Percentiles rank a stretch among this genome's conserved stretches.
phyloP scores from a whole-genome alignment of 2,797 vertebrate genomes.

The Galago senegalensis region DNA sequence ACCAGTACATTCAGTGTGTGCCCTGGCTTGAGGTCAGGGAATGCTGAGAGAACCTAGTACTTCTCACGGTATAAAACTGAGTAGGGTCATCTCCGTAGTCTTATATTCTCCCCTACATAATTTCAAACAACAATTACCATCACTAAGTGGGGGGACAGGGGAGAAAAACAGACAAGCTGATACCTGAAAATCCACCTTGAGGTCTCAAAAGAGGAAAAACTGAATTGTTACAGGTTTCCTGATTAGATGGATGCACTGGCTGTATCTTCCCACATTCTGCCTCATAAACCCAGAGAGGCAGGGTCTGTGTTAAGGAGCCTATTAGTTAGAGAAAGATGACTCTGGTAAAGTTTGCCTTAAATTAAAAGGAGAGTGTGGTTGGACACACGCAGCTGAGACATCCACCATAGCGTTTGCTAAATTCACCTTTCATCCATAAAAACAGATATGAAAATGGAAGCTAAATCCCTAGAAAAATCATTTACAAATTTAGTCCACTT shows the following conservation, averaged over 20 bases:
- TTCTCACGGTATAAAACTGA: not conserved
- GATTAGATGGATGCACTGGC: not conserved
- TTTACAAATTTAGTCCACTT: conserved; percentile 51
- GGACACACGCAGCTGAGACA: not conserved
- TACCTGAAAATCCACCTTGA: conserved; percentile 23
- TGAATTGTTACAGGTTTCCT: conserved; percentile 21
- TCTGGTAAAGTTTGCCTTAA: not conserved
- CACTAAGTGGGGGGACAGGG: not conserved
- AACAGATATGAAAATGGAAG: conserved; percentile 60
- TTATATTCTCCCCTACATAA: not conserved
- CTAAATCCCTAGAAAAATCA: conserved; percentile 38
- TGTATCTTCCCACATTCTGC: not conserved
- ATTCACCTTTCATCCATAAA: conserved; percentile 56
- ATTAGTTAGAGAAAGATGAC: not conserved
- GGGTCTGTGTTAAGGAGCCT: not conserved
- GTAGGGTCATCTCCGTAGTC: not conserved
- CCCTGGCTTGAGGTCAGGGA: not conserved
- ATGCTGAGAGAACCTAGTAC: not conserved
- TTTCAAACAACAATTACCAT: conserved; percentile 36
- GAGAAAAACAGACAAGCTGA: conserved; percentile 32
- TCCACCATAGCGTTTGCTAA: not conserved
- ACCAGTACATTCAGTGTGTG: not conserved
- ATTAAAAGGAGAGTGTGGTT: conserved; percentile 34
- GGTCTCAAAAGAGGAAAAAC: conserved; percentile 54
- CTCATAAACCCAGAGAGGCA: conserved; percentile 42